phyloP scores from a whole-genome alignment of 1,140 invertebrate genomes.

The Zeugodacus cucurbitae region DNA sequence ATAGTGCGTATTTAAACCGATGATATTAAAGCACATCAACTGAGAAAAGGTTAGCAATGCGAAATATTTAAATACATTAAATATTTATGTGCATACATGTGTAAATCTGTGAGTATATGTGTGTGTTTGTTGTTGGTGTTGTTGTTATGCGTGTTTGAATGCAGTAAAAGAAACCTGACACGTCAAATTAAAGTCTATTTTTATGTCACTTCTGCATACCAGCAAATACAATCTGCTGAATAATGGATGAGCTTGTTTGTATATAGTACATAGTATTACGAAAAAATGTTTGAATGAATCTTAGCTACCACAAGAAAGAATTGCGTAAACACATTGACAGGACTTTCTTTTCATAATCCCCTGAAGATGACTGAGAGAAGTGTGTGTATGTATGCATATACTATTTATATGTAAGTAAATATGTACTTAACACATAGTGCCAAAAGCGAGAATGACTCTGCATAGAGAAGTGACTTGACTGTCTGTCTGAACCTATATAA shows the following conservation, averaged over 20 bases:
- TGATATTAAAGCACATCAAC: not conserved
- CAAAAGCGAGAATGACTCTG: not conserved
- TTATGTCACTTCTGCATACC: not conserved
- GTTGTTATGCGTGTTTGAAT: not conserved
- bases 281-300: not conserved
- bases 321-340: not conserved
- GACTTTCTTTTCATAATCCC: not conserved
- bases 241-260: not conserved
- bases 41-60: not conserved
- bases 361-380: not conserved
- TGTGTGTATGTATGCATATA: not conserved
- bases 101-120: not conserved
- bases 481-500: not conserved
- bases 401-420: not conserved
- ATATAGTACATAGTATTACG: not conserved
- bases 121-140: not conserved
- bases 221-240: not conserved
- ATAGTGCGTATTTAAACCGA: not conserved
- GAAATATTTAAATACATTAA: not conserved
- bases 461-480: not conserved
- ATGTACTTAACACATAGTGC: not conserved
- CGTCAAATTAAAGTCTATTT: slow-evolving; percentile 16
- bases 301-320: not conserved
- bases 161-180: not conserved
- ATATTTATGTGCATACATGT: not conserved